Evolutionary conservation across 2,113 vertebrate species (phyloP).

Genomic region (Rattus rattus): DNA sequence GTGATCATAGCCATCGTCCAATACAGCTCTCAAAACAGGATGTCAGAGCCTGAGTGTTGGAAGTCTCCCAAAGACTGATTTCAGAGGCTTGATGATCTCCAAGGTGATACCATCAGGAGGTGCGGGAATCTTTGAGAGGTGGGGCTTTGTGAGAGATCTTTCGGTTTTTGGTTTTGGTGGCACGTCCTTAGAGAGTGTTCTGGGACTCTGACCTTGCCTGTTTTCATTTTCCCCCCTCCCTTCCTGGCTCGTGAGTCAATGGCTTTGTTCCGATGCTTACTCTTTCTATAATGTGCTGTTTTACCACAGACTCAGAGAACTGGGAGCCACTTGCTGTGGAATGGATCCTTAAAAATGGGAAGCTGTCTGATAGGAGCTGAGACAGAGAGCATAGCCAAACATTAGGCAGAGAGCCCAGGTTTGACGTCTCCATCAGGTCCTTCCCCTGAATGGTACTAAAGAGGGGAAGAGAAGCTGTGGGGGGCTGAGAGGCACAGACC

Average conservation of each 20-base stretch:
- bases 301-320: not conserved
- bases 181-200: not conserved
- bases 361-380: not conserved
- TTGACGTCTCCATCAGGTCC: not conserved
- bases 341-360: not conserved
- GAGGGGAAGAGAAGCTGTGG: not conserved
- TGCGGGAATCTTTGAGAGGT: not conserved
- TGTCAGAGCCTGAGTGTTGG: not conserved
- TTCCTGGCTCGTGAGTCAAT: not conserved
- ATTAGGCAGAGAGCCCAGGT: not conserved
- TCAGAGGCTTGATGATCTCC: not conserved
- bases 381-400: not conserved
- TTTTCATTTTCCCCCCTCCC: not conserved
- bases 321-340: not conserved
- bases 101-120: not conserved
- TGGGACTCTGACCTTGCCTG: not conserved
- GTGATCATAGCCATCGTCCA: not conserved
- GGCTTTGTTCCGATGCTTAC: not conserved
- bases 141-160: not conserved
- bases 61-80: not conserved
- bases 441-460: not conserved
- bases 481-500: not conserved
- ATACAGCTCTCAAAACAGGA: not conserved
- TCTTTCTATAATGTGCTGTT: not conserved
- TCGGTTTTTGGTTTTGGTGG: not conserved